Evolutionary conservation across 2,888 invertebrate species (phyloP).

Genomic region (Hirtodrosophila cameraria): DNA sequence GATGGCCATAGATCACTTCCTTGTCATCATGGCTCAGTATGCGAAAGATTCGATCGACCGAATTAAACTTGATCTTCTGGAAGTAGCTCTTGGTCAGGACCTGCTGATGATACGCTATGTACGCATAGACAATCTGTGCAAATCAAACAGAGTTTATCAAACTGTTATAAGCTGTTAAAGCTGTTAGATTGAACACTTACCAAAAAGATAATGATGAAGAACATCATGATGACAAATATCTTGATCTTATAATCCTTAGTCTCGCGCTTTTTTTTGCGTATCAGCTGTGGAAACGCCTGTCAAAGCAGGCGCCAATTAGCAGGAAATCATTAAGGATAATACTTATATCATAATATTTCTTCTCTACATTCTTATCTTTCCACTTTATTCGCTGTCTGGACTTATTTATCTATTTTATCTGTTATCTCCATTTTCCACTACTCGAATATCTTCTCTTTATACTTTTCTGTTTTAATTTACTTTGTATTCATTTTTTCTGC

Average conservation of each 20-base stretch:
- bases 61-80: constrained; percentile 92
- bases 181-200: constrained; percentile 59
- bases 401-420: too few relatives aligned
- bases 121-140: constrained; percentile 89
- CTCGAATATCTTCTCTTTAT: too few relatives aligned
- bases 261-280: constrained; percentile 88
- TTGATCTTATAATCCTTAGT: constrained; percentile 91
- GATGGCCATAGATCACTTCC: constrained; percentile 88
- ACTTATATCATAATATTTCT: too few relatives aligned
- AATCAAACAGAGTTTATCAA: not conserved
- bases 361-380: too few relatives aligned
- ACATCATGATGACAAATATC: constrained; percentile 92
- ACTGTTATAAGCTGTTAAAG: too few relatives aligned
- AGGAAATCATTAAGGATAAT: not conserved
- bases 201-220: constrained; percentile 91
- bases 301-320: constrained; percentile 1
- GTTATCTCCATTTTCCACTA: too few relatives aligned
- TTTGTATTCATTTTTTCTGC: too few relatives aligned
- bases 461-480: too few relatives aligned
- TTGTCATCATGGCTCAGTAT: constrained; percentile 89
- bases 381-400: not conserved
- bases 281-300: constrained; percentile 90
- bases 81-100: constrained; percentile 93
- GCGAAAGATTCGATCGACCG: constrained; percentile 89
- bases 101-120: constrained; percentile 92